Percentiles rank a stretch among this genome's conserved stretches.
Evolutionary conservation across 2,888 invertebrate genomes (phyloP).

Genomic region (Cosmopolites sordidus): DNA sequence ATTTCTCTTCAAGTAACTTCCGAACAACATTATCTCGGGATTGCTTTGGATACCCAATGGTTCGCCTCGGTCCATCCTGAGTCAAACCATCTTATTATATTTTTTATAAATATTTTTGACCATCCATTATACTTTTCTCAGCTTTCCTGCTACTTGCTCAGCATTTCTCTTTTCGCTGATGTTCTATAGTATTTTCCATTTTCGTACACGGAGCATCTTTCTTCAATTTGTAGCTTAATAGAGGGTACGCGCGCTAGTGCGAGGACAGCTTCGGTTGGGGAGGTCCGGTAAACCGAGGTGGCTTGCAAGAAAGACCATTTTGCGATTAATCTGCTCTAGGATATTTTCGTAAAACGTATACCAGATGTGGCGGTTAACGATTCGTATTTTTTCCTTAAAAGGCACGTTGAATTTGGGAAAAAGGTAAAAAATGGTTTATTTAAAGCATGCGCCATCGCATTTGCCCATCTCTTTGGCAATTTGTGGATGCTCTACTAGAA

Average conservation of each 20-base stretch:
- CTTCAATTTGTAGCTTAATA: neutral
- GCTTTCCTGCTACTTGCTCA: neutral
- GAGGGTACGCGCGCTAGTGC: neutral
- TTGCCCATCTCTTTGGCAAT: too few species aligned
- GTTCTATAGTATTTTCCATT: neutral
- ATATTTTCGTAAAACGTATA: too few species aligned
- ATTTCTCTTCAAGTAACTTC: neutral
- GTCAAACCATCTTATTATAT: neutral
- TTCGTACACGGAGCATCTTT: neutral
- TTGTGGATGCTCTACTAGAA: too few species aligned
- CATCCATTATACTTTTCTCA: neutral
- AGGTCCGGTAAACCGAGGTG: neutral
- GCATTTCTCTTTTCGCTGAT: too few species aligned
- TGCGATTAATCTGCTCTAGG: neutral
- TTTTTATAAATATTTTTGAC: neutral
- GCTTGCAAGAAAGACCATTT: neutral
- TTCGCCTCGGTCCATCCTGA: too few species aligned
- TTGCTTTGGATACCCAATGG: too few species aligned
- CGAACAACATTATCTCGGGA: slow-evolving; percentile 4
- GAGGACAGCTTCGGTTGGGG: neutral
- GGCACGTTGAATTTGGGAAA: slow-evolving; percentile 18
- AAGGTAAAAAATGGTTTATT: too few species aligned
- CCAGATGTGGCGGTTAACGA: too few species aligned
- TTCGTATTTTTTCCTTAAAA: slow-evolving; percentile 8
- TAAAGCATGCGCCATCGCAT: too few species aligned